These are phyloP conservation scores for Atherinosoma microstoma DNA, from an alignment of 2,797 vertebrate species.

Conservation along the genomic window DNA sequence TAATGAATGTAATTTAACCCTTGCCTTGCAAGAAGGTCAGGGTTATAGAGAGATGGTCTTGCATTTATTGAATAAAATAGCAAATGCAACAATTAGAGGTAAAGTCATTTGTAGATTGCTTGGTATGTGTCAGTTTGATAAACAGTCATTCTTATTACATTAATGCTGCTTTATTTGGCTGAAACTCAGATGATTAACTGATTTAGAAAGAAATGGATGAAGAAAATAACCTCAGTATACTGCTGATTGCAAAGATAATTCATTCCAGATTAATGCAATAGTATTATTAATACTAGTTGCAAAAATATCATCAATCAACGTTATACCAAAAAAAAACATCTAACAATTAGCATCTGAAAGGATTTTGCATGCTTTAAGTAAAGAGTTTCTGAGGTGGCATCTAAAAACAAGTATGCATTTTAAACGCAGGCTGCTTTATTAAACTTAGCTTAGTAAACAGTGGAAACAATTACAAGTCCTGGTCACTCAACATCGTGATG, in stretches of 20 bases:
- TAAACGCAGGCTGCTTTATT: not conserved
- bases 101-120: not conserved
- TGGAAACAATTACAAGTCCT: not conserved
- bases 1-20: slow-evolving; percentile 37
- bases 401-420: not conserved
- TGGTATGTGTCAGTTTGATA: not conserved
- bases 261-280: not conserved
- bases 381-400: not conserved
- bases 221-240: not conserved
- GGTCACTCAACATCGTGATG: not conserved
- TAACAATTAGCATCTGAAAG: not conserved
- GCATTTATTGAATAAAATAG: slow-evolving; percentile 8
- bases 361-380: not conserved
- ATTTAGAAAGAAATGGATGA: too few relatives aligned
- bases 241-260: not conserved
- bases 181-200: too few relatives aligned
- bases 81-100: not conserved
- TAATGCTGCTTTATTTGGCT: not conserved
- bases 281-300: not conserved
- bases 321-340: not conserved
- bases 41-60: not conserved
- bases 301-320: not conserved
- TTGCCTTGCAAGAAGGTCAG: not conserved
- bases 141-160: not conserved
- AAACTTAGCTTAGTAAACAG: not conserved